Base-by-base conservation (phyloP, 2,888 invertebrate genomes). In the Mycalesis mineus region DNA sequence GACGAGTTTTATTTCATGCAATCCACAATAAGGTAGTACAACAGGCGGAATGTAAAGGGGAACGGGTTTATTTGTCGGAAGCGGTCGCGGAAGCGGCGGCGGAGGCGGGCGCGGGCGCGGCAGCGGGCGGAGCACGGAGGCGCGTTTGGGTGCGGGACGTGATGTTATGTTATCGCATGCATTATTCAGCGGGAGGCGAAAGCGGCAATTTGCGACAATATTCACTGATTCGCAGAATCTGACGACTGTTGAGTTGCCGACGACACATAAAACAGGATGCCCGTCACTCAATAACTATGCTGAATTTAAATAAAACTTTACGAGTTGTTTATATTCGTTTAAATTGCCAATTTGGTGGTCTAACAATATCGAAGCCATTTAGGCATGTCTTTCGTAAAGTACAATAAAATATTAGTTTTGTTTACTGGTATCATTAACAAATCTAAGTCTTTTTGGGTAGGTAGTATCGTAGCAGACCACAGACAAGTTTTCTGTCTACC, bases 181-280 rank as follows among this genome's bases (percentile, higher is more conserved):
- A 88, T 88, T 85, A 89, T 89, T 88, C 88, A 89, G 78, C 79
- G 79, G 78, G 81, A 79, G 87, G 88, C 86, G 88, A 89, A 88
- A 89, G 88, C 88, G 83, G 86, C 85, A 86, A 88, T 88, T 88
- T 88, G 88, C 87, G 88, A 87, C 88, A 87, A 84, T 88, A 88
- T 88, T 86, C 88, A 86, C 79, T 73, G 85, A 80, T 88, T 88
- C 88, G 82, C 78, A 79, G 89, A 88, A 88, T 72, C 74, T 78
- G 65, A 72, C 77, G 79, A 83, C 80, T 84, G 82, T 80, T 76
- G 76, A 80, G 78, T 77, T 76, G 84, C 84, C 88, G 85, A 80
- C 87, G 76, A 78, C 73, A 78, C 77, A 80, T 84, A 82, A 85
- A 84, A 84, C 84, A 85, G 82, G 82, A 85, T 82, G 81, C 83